Conservation (phyloP, 2,888 invertebrate genomes). For the Catocala fraxini region DNA sequence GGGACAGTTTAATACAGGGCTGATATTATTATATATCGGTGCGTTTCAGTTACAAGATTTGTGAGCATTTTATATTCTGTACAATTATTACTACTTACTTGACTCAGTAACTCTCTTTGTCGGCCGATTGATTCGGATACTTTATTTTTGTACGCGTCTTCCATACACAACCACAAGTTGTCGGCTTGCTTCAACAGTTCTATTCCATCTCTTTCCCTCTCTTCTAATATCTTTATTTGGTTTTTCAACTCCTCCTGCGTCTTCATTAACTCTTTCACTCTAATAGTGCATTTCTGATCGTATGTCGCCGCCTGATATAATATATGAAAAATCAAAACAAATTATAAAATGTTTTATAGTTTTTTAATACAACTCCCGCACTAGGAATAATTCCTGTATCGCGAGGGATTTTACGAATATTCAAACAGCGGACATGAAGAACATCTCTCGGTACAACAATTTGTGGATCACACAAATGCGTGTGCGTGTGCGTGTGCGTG, state of each 20-base stretch:
- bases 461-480: no score
- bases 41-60: no score
- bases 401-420: no score
- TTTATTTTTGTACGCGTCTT: slow-evolving; percentile 78
- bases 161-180: slow-evolving; percentile 86
- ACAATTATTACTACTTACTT: slow-evolving; percentile 54
- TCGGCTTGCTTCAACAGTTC: slow-evolving; percentile 86
- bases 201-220: slow-evolving; percentile 86
- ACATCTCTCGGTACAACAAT: no score
- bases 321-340: no score
- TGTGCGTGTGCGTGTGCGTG: no score
- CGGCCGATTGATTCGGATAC: slow-evolving; percentile 66
- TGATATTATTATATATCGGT: no score
- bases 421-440: no score
- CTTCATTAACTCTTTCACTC: slow-evolving; percentile 82
- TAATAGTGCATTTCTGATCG: slow-evolving; percentile 69
- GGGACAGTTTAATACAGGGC: no score
- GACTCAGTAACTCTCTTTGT: slow-evolving; percentile 62
- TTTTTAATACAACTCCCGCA: no score
- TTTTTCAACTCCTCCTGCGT: slow-evolving; percentile 83
- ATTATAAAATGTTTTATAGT: no score
- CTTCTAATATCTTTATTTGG: slow-evolving; percentile 88
- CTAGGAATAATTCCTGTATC: no score
- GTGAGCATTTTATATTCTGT: neutral
- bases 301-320: slow-evolving; percentile 67